Evolutionary conservation across 2,113 vertebrate species (phyloP).

Genomic region (Lanius collurio): DNA sequence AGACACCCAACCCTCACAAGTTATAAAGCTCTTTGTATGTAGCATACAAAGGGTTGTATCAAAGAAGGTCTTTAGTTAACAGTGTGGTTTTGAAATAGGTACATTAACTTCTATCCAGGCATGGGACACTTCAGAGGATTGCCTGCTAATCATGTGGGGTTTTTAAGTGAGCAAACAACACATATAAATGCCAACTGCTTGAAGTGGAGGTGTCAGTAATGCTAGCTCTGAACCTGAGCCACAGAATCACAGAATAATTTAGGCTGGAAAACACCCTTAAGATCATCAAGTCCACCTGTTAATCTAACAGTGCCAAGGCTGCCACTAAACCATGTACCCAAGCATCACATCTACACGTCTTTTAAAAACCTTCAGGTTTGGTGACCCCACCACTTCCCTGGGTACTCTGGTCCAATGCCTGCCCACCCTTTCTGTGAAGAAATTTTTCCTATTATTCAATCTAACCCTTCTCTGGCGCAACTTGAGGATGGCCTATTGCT

Average conservation of each 20-base stretch:
- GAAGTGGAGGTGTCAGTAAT: neutral
- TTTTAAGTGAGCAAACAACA: neutral
- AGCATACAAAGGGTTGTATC: neutral
- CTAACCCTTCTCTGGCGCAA: neutral
- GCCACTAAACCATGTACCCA: neutral
- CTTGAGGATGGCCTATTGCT: neutral
- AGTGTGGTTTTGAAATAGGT: neutral
- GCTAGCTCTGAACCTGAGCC: neutral
- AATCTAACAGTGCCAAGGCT: neutral
- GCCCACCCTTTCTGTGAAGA: neutral
- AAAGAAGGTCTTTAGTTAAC: neutral
- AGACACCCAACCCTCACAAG: neutral
- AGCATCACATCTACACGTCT: rapidly evolving
- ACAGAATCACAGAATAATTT: neutral
- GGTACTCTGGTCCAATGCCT: neutral
- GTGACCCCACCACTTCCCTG: neutral
- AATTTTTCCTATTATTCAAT: neutral
- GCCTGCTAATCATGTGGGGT: neutral
- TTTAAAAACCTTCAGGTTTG: neutral
- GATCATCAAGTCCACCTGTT: neutral
- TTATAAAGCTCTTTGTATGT: neutral
- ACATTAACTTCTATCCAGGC: neutral
- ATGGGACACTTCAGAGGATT: neutral
- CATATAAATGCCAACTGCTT: neutral
- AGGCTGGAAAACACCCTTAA: neutral